Base-by-base conservation (phyloP, 1,140 invertebrate genomes). In the Diprion similis region DNA sequence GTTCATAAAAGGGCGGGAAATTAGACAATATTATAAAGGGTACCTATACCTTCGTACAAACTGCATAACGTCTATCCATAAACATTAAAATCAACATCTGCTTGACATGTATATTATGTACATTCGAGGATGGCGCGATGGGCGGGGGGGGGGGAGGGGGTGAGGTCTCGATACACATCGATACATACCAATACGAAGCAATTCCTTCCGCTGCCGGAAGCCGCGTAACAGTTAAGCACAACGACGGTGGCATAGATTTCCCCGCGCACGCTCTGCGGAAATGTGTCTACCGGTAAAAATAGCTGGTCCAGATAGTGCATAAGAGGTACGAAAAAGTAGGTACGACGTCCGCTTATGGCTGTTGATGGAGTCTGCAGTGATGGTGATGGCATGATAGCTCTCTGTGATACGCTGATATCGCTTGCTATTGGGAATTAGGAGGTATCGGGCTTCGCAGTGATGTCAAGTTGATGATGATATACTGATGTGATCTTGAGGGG, bases 401-500 rank as follows among this genome's bases (percentile, higher is more conserved):
- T 37, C 24, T 37, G 24, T 15, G 51, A 17, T 17, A 59, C 51
- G n/a, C 51, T 17, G 51, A 13, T 59, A 59, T 59, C 51, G 51
- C 51, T 59, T 59, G 51, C 72, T 65, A 80, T 79, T 77, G 74
- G 71, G 70, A 81, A 77, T 77, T 68, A 75, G 68, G 66, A 79
- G 67, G 67, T 74, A n/a, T 71, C 59, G 70, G 74, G 37, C 71
- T 74, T 78, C 73, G 75, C 74, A 81, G 77, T 77, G 79, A 80
- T 84, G 84, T 85, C 85, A 86, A 59, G 81, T 85, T 85, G 81
- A 86, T 86, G 84, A 86, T 86, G 85, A 86, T 86, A 84, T 86
- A 86, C 82, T 77, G 80, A 78, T 83, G 78, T 72, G 78, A 82
- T 83, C 80, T 80, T 78, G 79, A 80, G 75, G 76, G 80, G 76